Conservation (phyloP, 2,888 invertebrate species). For the Xestia sexstrigata region DNA sequence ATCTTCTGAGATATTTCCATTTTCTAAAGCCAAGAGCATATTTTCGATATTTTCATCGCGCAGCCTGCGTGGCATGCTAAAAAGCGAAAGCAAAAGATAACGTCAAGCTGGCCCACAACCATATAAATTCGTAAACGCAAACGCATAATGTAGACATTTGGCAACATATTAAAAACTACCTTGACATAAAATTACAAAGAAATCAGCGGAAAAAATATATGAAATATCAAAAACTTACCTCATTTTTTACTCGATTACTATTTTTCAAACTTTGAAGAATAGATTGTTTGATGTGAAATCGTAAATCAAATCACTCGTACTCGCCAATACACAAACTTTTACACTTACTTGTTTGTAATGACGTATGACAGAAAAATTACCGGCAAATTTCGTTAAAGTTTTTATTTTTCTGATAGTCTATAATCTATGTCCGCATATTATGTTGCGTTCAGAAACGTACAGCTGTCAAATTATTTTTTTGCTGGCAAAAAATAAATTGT, state of each 20-base stretch:
- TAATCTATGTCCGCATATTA: slow-evolving; percentile 18
- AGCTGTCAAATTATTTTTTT: slow-evolving; percentile 17
- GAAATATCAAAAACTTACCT: slow-evolving; percentile 26
- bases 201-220: slow-evolving; percentile 26
- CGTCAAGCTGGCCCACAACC: slow-evolving; percentile 18
- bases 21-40: slow-evolving; percentile 22
- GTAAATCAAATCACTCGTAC: slow-evolving; percentile 26
- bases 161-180: slow-evolving; percentile 19
- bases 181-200: slow-evolving; percentile 23
- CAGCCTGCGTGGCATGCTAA: slow-evolving; percentile 34
- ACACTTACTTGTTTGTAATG: slow-evolving; percentile 24
- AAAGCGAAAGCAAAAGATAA: slow-evolving; percentile 25
- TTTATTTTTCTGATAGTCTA: slow-evolving; percentile 11
- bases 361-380: slow-evolving; percentile 13
- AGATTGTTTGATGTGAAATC: slow-evolving; percentile 30
- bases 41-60: slow-evolving; percentile 29
- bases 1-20: slow-evolving; percentile 48
- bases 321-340: slow-evolving; percentile 23
- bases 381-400: background rate
- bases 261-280: slow-evolving; percentile 27
- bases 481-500: slow-evolving; percentile 19
- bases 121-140: slow-evolving; percentile 19
- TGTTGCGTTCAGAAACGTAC: slow-evolving; percentile 23
- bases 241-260: slow-evolving; percentile 26
- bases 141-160: slow-evolving; percentile 35